These are phyloP conservation scores for Myiopsitta monachus DNA, from an alignment of 2,113 vertebrate genomes.

Conservation along the genomic window DNA sequence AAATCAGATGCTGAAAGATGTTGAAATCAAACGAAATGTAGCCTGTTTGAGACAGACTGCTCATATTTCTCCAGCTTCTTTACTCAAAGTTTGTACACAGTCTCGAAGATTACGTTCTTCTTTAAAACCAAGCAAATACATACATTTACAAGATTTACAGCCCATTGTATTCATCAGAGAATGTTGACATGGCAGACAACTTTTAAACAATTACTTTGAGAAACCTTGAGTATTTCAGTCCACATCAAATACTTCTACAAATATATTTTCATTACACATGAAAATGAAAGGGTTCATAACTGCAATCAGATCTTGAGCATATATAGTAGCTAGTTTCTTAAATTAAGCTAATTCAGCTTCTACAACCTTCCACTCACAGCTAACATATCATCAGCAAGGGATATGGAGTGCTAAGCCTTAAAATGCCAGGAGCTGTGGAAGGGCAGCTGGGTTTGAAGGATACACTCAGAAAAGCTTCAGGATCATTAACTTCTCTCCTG, in stretches of 20 bases:
- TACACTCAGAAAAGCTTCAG: background rate
- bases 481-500: slow-evolving; percentile 30
- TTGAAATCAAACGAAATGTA: background rate
- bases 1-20: background rate
- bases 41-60: background rate
- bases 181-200: background rate
- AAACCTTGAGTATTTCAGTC: background rate
- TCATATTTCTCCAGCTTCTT: background rate
- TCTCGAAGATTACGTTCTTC: background rate
- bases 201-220: background rate
- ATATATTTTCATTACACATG: background rate
- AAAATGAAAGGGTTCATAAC: background rate
- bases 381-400: slow-evolving; percentile 1
- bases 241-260: background rate
- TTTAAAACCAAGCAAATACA: background rate
- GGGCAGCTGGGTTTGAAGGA: slow-evolving; percentile 1
- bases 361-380: slow-evolving; percentile 16
- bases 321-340: background rate
- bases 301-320: background rate
- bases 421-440: slow-evolving; percentile 30
- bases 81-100: background rate
- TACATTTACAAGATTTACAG: background rate
- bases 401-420: slow-evolving; percentile 4
- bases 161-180: background rate
- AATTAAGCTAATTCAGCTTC: slow-evolving; percentile 44